Evolutionary conservation across 2,113 vertebrate genomes (phyloP).

Genomic region (Amblyornis subalaris): DNA sequence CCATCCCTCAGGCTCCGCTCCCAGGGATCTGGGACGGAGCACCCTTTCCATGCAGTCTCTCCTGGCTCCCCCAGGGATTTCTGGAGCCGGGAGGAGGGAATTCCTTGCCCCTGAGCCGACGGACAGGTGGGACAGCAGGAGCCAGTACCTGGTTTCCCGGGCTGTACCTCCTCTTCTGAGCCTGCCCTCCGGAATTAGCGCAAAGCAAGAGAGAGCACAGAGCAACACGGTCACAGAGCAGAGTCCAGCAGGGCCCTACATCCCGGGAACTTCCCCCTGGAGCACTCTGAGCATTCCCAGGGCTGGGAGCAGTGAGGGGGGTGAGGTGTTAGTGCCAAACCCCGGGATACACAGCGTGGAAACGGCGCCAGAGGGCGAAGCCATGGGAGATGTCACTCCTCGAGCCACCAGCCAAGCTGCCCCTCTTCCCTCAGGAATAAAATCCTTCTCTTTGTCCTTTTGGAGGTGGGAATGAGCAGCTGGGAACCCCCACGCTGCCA

Average conservation of each 20-base stretch:
- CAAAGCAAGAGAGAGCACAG: conserved; percentile 72
- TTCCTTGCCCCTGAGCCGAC: rapidly evolving
- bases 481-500: rapidly evolving
- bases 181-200: conserved; percentile 76
- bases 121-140: rapidly evolving
- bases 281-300: neutral
- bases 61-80: too few species aligned
- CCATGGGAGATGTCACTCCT: neutral
- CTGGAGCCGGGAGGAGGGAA: neutral
- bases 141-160: conserved; percentile 89
- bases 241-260: neutral
- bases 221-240: conserved; percentile 55
- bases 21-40: rapidly evolving
- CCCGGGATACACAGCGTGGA: rapidly evolving
- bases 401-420: neutral
- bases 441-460: neutral
- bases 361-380: rapidly evolving
- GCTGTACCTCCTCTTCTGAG: conserved; percentile 95
- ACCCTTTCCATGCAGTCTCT: neutral
- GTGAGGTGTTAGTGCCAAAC: neutral
- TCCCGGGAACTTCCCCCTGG: neutral
- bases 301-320: neutral
- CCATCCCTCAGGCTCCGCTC: neutral
- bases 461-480: neutral
- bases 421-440: neutral